Evolutionary conservation across 2,888 invertebrate species (phyloP), one percentile per base, ranked within the genome.

Genomic region (Digitonthophagus gazella): DNA sequence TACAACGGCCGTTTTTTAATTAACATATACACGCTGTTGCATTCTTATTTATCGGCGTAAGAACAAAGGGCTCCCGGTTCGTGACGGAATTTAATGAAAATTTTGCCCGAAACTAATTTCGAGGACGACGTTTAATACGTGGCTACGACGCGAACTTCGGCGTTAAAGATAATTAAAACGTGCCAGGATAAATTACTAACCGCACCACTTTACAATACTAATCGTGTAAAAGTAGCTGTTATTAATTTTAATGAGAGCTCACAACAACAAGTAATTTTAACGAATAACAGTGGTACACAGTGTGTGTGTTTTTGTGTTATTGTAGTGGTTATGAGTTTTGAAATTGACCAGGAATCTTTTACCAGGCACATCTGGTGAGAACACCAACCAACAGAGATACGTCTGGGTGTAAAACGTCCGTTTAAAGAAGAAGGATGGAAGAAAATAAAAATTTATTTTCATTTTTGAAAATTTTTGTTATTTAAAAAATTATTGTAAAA

Each of bases 281-380:
- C 22, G 11, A 44, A n/a, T n/a, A 61, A 61, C 18, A 61, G 20
- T 3, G n/a, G 11, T 18, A 61, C n/a, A 61, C 18, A 61, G 61
- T 61, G 61, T 61, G 57, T 57, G 6, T 19, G 16, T 61, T 18
- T 16, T 18, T 61, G 8, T 61, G 15, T 19, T 61, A 18, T 61
- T 61, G 16, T 16, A 18, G 61, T 61, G 16, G 61, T 61, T 18
- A 8, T 61, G 61, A 18, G 61, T 61, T 61, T 18, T 61, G 4
- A 61, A 18, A 61, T 19, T 61, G 61, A 61, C 18, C 18, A 11
- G 20, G 19, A 61, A 15, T 61, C 18, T 61, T 61, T 61, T 61
- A 18, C 18, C 61, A 61, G 61, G 61, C n/a, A 61, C 61, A 19
- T 19, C 61, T 18, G 19, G 18, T 19, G 61, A n/a, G n/a, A 61